A percentile compares a stretch with the other conserved stretches of the same genome.
Conservation (phyloP, 2,113 vertebrate species). For the Bolborhynchus lineola region DNA sequence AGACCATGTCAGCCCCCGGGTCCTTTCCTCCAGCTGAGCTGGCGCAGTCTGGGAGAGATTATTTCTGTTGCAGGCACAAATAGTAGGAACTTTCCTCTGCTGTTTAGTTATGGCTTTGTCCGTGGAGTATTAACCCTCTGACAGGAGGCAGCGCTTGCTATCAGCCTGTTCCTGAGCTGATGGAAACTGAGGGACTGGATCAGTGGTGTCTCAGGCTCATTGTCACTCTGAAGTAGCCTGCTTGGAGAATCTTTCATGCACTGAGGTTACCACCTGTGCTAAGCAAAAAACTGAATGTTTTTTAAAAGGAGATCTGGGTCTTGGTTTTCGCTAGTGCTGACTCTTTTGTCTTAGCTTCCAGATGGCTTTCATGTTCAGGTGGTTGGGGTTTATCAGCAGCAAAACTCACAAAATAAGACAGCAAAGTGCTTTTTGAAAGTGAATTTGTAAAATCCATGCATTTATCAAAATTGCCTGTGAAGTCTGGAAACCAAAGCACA, state of each 20-base stretch:
- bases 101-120: not conserved
- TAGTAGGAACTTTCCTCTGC: not conserved
- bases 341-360: not conserved
- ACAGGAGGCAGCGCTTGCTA: not conserved
- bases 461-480: not conserved
- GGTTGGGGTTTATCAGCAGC: not conserved
- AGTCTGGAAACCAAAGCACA: not conserved
- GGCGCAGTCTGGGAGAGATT: not conserved
- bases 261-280: not conserved
- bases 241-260: not conserved
- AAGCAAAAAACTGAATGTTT: not conserved
- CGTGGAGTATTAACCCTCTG: not conserved
- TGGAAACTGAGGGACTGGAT: not conserved
- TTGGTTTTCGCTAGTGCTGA: rapidly evolving
- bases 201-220: rapidly evolving
- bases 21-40: conserved; percentile 46
- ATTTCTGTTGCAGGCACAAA: not conserved
- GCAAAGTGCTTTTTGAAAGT: not conserved
- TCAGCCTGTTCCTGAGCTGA: not conserved
- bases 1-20: not conserved
- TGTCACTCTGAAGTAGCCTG: not conserved
- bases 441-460: not conserved
- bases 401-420: not conserved
- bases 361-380: not conserved
- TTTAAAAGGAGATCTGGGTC: not conserved